phyloP scores from a whole-genome alignment of 2,797 vertebrate species.

The Myotis vivesi region DNA sequence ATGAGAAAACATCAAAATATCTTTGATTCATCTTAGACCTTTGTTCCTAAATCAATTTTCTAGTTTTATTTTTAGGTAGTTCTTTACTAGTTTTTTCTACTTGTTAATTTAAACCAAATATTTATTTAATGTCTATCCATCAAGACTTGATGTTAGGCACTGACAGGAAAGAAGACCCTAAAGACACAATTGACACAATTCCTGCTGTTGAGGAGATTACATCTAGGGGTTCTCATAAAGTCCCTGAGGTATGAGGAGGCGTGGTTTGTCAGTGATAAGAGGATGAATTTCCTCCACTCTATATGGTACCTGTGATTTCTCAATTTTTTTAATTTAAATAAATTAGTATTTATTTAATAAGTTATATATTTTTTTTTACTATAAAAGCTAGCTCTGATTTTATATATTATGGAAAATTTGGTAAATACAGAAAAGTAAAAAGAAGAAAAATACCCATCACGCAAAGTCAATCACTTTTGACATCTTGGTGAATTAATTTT shows the following conservation, averaged over 20 bases:
- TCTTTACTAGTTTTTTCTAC: slow-evolving; percentile 4
- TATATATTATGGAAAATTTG: slow-evolving; percentile 1
- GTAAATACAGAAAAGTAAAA: slow-evolving; percentile 21
- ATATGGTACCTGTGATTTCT: neutral
- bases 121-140: neutral
- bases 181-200: neutral
- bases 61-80: neutral
- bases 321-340: slow-evolving; percentile 22
- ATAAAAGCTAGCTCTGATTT: slow-evolving; percentile 12
- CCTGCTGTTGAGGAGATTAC: neutral
- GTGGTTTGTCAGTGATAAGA: neutral
- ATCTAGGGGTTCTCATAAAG: neutral
- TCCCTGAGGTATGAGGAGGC: neutral
- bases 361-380: neutral
- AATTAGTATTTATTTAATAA: neutral
- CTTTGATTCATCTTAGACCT: slow-evolving; percentile 7
- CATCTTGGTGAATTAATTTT: slow-evolving; percentile 45
- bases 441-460: neutral
- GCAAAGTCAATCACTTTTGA: slow-evolving; percentile 48
- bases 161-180: neutral
- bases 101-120: neutral
- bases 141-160: neutral
- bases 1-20: neutral
- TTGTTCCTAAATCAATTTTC: slow-evolving; percentile 25
- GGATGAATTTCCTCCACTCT: neutral